Base-by-base conservation (phyloP, 2,797 vertebrate species). In the Cossypha caffra region DNA sequence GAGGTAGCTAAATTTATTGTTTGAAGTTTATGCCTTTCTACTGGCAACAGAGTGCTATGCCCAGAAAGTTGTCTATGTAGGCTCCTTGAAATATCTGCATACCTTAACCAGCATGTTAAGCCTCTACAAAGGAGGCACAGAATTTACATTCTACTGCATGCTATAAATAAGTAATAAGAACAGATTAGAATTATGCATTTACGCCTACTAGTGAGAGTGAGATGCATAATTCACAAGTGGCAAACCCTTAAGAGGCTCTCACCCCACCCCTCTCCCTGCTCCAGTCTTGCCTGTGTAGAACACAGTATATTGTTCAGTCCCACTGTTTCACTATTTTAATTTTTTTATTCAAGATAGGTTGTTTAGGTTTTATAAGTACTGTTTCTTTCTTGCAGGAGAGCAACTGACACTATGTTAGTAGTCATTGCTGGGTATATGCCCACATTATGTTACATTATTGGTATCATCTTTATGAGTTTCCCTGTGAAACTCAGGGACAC, bases 91-190 rank as follows among this genome's bases (percentile, higher is more conserved):
- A 95, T 63, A 95, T 45, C 81, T 92, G 80, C 84, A 87, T 66
- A 93, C 69, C 77, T 88, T 96, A 95, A 94, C 80, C 77, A 37
- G 57, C 62, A 69, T 55, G 69, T 91, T 89, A 96, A 95, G 88
- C 75, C 87, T 93, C 79, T 93, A 94, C 78, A 96, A 93, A 94
- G 42, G 64, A 95, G 93, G 88, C 79, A 89, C 0, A 96, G 90
- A 95, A 97, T 86, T 97, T 98, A 97, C 97, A 94, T 94, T 97
- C 71, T 76, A 95, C 90, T 91, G 67, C 37, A 7, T 78, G 47
- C 79, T 95, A 90, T 96, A 97, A 97, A 97, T 96, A 97, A 97
- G 87, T 96, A 97, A 97, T 97, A 97, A 96, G 97, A 97, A 96
- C 92, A 93, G 94, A 97, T 96, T 94, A 97, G 96, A 97, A 97